Percentiles rank a stretch among this genome's conserved stretches.
These are phyloP conservation scores for Hylia prasina DNA, from an alignment of 2,113 vertebrate species.

Conservation along the genomic window DNA sequence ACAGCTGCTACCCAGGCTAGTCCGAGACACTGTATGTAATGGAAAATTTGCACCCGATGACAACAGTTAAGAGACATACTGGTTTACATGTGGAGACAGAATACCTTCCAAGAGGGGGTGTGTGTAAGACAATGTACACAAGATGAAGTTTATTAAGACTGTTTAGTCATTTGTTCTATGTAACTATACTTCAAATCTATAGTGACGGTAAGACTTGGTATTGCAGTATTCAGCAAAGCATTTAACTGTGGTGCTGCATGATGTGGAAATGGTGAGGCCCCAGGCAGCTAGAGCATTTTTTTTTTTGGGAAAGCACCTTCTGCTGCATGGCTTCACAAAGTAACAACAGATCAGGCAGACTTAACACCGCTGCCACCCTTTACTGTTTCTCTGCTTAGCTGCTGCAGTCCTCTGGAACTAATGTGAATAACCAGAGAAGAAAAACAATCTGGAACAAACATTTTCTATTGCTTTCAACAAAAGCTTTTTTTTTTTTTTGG, in stretches of 20 bases:
- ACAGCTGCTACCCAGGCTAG: not conserved
- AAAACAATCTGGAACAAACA: not conserved
- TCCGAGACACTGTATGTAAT: not conserved
- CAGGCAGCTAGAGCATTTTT: not conserved
- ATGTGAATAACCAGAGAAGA: not conserved
- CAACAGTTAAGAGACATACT: not conserved
- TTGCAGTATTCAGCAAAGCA: not conserved
- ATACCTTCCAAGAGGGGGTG: not conserved
- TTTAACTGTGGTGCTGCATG: not conserved
- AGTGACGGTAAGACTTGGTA: not conserved
- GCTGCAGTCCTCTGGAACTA: not conserved
- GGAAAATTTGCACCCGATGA: not conserved
- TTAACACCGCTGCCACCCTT: not conserved
- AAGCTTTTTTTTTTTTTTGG: not conserved
- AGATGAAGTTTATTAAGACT: not conserved
- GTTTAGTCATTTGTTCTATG: not conserved
- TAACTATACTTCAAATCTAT: no score
- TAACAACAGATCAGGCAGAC: not conserved
- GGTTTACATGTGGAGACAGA: not conserved
- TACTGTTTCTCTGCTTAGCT: fast-evolving
- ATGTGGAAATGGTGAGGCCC: not conserved
- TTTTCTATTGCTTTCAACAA: not conserved
- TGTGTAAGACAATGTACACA: not conserved
- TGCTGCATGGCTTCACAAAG: not conserved
- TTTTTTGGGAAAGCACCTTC: not conserved